Evolutionary conservation across 1,140 invertebrate species (phyloP), one percentile per base, ranked within the genome.

Genomic region (Lepidotrigona ventralis): DNA sequence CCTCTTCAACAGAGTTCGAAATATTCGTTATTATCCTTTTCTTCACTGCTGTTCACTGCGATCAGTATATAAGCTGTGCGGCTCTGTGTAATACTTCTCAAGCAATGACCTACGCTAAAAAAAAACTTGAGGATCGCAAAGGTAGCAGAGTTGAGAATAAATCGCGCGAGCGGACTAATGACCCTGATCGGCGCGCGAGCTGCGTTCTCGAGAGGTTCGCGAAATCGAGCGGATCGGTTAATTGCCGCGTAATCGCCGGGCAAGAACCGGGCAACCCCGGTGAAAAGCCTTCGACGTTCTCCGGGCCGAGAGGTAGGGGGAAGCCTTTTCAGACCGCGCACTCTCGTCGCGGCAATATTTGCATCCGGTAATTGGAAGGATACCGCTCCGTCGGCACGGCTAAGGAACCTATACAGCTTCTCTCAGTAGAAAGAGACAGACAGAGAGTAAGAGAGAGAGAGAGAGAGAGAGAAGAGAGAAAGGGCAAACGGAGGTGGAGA

Each of bases 291-390:
- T n/a, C 51, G 77, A 54, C 26, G 9, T 26, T 14, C 15, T 2
- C 39, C 39, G 51, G 56, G 29, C 39, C 64, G 29, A 39, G 19
- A 29, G 53, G 23, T 26, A 56, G 46, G 53, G 19, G 19, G 58
- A 29, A 29, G 58, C 46, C 66, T 72, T 72, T 71, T 79, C 69
- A 72, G 39, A 51, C 76, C 68, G 15, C 19, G 33, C 23, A 12
- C 70, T n/a, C 33, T 64, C 79, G 76, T 56, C 63, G 63, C 51
- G 71, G 69, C 75, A 66, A 83, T 87, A 89, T 87, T 89, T 89
- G 86, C 87, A 89, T 89, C 81, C 77, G 83, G 83, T 87, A 87
- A 89, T 87, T 89, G 87, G 87, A 87, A 78, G 82, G 84, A 89
- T 87, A 87, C 79, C 63, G 74, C 46, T 39, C 33, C 33, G 21